These are phyloP conservation scores for Catostylus mosaicus DNA, from an alignment of 30 jellyfish, hydroid and myxozoan genomes.

Conservation along the genomic window DNA sequence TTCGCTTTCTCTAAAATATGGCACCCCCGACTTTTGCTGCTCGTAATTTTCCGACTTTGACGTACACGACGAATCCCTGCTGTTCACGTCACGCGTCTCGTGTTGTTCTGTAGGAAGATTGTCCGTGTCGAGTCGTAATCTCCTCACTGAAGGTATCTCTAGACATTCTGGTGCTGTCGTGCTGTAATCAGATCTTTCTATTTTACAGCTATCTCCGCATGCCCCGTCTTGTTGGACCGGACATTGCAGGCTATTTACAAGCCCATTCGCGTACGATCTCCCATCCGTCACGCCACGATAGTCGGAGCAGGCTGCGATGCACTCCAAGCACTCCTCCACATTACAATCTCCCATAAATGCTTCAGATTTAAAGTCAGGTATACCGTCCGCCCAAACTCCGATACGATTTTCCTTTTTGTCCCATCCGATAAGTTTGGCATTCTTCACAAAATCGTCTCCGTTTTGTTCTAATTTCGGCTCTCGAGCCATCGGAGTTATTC, in stretches of 20 bases:
- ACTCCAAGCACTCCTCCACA: neutral
- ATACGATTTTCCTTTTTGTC: neutral
- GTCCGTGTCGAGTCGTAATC: no score
- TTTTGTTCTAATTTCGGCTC: slow-evolving; percentile 13
- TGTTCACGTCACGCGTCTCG: no score
- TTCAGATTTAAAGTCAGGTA: neutral
- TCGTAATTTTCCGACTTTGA: no score
- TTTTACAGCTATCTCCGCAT: neutral
- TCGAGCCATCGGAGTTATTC: slow-evolving; percentile 67
- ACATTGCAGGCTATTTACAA: neutral
- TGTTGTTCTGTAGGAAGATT: no score
- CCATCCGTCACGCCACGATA: neutral
- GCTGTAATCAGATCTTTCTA: neutral
- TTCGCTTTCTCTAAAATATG: no score
- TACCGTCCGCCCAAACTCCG: neutral
- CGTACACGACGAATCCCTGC: no score
- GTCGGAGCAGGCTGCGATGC: slow-evolving; percentile 1
- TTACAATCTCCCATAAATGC: neutral
- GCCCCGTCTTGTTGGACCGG: neutral
- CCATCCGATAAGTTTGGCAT: neutral
- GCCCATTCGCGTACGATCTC: neutral
- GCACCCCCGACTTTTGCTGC: no score
- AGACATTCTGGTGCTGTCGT: no score
- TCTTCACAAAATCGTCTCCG: neutral
- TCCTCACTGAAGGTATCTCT: no score